phyloP scores from a whole-genome alignment of 2,113 vertebrate species.

The Colaptes auratus region DNA sequence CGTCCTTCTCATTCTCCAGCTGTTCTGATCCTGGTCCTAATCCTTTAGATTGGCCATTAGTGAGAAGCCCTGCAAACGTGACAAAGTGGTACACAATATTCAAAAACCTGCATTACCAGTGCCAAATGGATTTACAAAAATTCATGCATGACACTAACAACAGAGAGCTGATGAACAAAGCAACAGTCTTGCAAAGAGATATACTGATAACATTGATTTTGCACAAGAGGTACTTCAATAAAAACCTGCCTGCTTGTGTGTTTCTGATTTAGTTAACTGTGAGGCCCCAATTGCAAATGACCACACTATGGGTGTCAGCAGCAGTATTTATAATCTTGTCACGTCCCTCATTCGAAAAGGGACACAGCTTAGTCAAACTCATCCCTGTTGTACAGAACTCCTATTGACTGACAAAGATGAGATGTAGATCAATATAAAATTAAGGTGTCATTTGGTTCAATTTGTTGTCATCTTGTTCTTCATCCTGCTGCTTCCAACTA shows the following conservation, averaged over 20 bases:
- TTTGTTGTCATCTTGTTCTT: not conserved
- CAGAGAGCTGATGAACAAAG: not conserved
- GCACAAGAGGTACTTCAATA: not conserved
- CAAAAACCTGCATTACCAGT: not conserved
- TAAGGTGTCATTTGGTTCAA: not conserved
- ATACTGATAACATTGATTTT: not conserved
- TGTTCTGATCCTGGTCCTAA: conserved; percentile 87
- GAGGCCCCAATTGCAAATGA: not conserved
- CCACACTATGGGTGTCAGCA: not conserved
- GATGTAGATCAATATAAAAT: not conserved
- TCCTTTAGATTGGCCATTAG: conserved; percentile 91
- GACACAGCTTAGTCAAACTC: not conserved
- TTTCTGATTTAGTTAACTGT: not conserved
- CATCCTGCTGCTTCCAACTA: not conserved
- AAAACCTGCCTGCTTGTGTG: not conserved
- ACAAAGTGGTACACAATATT: conserved; percentile 63
- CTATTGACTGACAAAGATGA: not conserved
- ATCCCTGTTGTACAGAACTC: not conserved
- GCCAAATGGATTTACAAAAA: not conserved
- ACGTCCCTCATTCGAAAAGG: not conserved
- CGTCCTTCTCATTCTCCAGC: conserved; percentile 90
- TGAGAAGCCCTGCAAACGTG: conserved; percentile 85
- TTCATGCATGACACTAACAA: not conserved
- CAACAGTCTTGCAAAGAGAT: not conserved
- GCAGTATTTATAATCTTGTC: not conserved